Percentiles rank a stretch among this genome's conserved stretches.
Conservation (phyloP, 1,140 invertebrate genomes). For the Vanessa atalanta region DNA sequence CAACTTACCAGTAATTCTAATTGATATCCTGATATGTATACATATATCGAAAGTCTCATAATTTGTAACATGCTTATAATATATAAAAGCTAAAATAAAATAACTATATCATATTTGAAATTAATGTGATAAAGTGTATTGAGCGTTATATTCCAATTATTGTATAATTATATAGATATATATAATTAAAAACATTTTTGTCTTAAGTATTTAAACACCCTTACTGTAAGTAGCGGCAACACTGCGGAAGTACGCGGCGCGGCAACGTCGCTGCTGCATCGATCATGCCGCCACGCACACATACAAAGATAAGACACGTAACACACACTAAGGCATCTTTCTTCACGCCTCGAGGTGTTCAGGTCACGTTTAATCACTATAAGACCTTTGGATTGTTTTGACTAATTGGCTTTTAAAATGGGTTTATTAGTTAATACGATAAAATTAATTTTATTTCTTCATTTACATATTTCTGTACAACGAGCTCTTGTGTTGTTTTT, state of each 20-base stretch:
- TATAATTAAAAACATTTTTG: constrained; percentile 3
- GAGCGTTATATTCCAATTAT: too few species aligned
- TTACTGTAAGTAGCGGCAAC: constrained; percentile 49
- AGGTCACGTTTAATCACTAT: constrained; percentile 6
- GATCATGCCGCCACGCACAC: constrained; percentile 62
- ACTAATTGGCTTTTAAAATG: constrained; percentile 1
- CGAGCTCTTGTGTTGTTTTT: too few species aligned
- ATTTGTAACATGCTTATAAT: too few species aligned
- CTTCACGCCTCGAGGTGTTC: constrained; percentile 25
- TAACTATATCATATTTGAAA: too few species aligned
- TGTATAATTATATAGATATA: too few species aligned
- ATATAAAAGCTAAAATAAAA: too few species aligned
- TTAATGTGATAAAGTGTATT: too few species aligned
- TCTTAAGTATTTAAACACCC: constrained; percentile 16
- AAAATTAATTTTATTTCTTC: neutral
- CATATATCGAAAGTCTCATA: too few species aligned
- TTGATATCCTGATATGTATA: too few species aligned
- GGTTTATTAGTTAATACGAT: constrained; percentile 1
- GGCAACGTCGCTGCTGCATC: constrained; percentile 68
- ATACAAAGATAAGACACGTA: constrained; percentile 28
- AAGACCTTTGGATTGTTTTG: neutral
- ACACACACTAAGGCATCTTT: constrained; percentile 42
- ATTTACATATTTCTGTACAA: too few species aligned
- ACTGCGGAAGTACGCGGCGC: constrained; percentile 58
- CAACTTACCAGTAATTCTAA: too few species aligned